Evolutionary conservation across 2,797 vertebrate genomes (phyloP).

Genomic region (Synaphobranchus kaupii): DNA sequence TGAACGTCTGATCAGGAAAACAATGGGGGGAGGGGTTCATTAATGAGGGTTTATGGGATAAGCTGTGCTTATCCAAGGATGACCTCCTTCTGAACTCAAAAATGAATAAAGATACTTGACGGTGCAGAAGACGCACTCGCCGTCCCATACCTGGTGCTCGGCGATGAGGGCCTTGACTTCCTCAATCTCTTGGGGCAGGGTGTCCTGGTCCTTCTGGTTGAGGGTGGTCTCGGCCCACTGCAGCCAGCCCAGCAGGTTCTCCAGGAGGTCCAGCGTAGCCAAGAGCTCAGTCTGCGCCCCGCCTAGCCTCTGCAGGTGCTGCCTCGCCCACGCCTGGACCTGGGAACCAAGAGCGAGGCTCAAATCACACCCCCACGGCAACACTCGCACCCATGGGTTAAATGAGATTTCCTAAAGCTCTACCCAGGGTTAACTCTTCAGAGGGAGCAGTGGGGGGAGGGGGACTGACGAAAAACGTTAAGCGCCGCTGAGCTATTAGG

Average conservation of each 20-base stretch:
- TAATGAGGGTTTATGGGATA: background rate
- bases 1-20: conserved; percentile 80
- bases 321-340: conserved; percentile 95
- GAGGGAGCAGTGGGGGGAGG: background rate
- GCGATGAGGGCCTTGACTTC: conserved; percentile 93
- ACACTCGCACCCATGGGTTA: no score
- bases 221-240: conserved; percentile 95
- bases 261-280: conserved; percentile 88
- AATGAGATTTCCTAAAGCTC: no score
- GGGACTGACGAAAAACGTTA: background rate
- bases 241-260: conserved; percentile 90
- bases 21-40: background rate
- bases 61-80: background rate
- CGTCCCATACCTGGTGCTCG: conserved; percentile 86
- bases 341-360: conserved; percentile 50
- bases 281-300: conserved; percentile 84
- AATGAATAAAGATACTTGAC: no score
- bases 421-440: background rate
- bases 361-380: background rate
- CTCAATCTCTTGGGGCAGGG: conserved; percentile 90
- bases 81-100: background rate
- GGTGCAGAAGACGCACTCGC: background rate
- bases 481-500: background rate
- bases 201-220: conserved; percentile 88
- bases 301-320: conserved; percentile 91